These are phyloP conservation scores for Chaitophorus viminalis DNA, from an alignment of 2,888 invertebrate species.

Conservation along the genomic window DNA sequence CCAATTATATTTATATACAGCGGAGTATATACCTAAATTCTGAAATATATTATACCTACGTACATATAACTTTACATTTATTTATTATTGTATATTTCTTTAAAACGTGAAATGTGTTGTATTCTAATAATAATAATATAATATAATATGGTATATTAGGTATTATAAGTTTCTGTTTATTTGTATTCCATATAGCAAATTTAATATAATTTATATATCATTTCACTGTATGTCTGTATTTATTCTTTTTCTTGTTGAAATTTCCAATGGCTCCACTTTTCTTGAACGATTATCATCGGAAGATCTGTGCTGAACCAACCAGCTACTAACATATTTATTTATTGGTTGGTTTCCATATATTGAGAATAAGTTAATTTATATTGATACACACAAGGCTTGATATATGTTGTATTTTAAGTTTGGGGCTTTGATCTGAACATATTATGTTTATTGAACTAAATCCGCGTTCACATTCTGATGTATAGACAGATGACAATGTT, in stretches of 20 bases:
- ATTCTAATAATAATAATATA: too few relatives aligned
- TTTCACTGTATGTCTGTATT: background rate
- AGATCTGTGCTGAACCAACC: background rate
- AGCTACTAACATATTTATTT: background rate
- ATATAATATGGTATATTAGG: too few relatives aligned
- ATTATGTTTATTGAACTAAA: conserved; percentile 14
- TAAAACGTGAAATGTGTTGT: too few relatives aligned
- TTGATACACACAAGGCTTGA: too few relatives aligned
- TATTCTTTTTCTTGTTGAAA: background rate
- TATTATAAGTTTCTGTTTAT: too few relatives aligned
- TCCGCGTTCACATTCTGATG: background rate
- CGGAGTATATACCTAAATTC: too few relatives aligned
- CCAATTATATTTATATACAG: too few relatives aligned
- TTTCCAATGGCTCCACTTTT: background rate
- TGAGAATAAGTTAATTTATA: background rate
- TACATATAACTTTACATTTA: too few relatives aligned
- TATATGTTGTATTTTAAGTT: background rate
- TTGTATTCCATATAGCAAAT: too few relatives aligned
- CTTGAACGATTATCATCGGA: background rate
- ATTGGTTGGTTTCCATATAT: background rate
- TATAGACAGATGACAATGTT: background rate
- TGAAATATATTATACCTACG: too few relatives aligned
- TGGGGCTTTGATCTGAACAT: background rate
- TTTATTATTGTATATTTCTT: too few relatives aligned
- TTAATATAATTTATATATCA: too few relatives aligned